Base-by-base conservation (phyloP, 2,113 vertebrate species). In the Neolamprologus falcicula region DNA sequence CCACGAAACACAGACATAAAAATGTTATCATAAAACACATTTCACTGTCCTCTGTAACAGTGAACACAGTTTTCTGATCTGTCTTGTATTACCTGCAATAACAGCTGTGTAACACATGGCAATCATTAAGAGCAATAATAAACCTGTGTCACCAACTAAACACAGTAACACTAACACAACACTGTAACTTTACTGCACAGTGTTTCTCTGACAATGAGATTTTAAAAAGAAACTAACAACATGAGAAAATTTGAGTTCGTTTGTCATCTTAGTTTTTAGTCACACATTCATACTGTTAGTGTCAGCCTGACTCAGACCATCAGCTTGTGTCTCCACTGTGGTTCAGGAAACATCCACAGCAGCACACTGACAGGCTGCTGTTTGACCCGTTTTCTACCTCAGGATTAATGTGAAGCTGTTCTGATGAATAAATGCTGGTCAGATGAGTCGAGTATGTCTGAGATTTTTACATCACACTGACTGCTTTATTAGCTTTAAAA, bases 261-360 rank as follows among this genome's bases (percentile, higher is more conserved):
- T 1, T 0, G 3, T n/a, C 17, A 52, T 19, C 7, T 52, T 52
- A 52, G 16, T 14, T 42, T 42, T 1, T 1, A 42, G 40, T 14
- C 42, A 45, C 42, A 45, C 13, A 45, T 45, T 45, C 42, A 45
- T 45, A 21, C 21, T 21, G 21, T 21, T 21, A 21, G 21, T 21
- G 21, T 21, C 21, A 21, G 21, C 21, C 21, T 21, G 21, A 21
- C 21, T 21, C 21, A 21, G 21, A 21, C 21, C 21, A 21, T 21
- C 21, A 21, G 21, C 21, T 21, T 21, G 21, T 21, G 21, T 21
- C 21, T 21, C 21, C 21, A 21, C 21, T 21, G 21, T 21, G 21
- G 21, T 21, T 21, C 21, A 21, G 21, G 21, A 21, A 21, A 21
- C 21, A 21, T 21, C 21, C 21, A 21, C 21, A 21, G 21, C 24